Percentiles rank a stretch among this genome's conserved stretches.
Evolutionary conservation across 2,797 vertebrate genomes (phyloP).

Genomic region (Pantherophis vulpinus): DNA sequence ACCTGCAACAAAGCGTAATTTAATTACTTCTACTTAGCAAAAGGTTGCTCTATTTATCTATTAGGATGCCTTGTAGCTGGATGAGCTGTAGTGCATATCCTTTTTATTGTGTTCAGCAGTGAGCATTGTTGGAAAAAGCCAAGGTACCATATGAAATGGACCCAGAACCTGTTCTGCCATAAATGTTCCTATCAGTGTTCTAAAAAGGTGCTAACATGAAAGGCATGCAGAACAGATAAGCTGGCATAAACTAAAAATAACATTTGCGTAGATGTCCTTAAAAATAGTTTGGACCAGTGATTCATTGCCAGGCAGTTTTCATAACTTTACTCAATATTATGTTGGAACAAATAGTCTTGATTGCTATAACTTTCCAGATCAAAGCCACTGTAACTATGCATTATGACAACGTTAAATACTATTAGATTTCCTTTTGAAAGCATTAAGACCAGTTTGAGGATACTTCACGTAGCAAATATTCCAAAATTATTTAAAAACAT

Average conservation of each 20-base stretch:
- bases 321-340: conserved; percentile 62
- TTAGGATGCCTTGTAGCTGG: neutral
- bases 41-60: fast-evolving
- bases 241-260: conserved; percentile 72
- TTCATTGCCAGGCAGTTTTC: conserved; percentile 67
- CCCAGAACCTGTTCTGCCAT: conserved; percentile 4
- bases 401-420: neutral
- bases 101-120: neutral
- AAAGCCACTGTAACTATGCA: neutral
- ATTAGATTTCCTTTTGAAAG: neutral
- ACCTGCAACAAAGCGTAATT: neutral
- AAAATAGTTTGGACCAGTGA: conserved; percentile 69
- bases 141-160: conserved; percentile 14
- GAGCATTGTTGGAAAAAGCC: neutral
- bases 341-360: conserved; percentile 55
- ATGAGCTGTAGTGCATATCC: neutral
- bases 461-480: conserved; percentile 12
- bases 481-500: neutral
- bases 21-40: neutral
- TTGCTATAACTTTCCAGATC: conserved; percentile 42
- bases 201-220: conserved; percentile 68
- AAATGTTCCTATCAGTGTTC: conserved; percentile 58
- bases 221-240: conserved; percentile 69
- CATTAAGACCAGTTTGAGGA: neutral
- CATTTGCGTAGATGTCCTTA: conserved; percentile 65